phyloP scores from a whole-genome alignment of 2,797 vertebrate genomes.

The Cryptoblepharus egeriae region DNA sequence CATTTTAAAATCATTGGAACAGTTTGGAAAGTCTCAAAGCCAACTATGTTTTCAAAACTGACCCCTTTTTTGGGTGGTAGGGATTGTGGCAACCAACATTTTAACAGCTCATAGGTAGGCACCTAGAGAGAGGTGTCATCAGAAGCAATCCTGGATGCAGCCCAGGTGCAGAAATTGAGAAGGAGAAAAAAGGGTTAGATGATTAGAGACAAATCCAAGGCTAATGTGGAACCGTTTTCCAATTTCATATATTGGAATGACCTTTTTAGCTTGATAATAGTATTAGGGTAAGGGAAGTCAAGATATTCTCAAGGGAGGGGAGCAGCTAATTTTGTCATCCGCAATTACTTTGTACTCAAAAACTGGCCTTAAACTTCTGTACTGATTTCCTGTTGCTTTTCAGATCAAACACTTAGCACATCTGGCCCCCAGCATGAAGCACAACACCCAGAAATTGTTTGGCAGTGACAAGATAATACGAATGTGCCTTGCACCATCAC shows the following conservation, averaged over 20 bases:
- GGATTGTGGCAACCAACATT: constrained; percentile 40
- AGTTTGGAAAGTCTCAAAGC: constrained; percentile 54
- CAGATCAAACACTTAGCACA: background rate
- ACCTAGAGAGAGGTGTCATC: constrained; percentile 35
- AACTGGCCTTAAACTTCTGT: background rate
- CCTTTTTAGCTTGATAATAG: background rate
- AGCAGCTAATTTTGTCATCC: background rate
- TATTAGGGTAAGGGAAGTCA: background rate
- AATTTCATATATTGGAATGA: background rate
- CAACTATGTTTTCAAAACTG: constrained; percentile 38
- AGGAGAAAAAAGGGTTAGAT: constrained; percentile 30
- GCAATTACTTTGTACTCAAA: background rate
- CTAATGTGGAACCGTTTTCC: background rate
- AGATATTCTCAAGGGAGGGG: background rate
- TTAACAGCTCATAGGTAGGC: constrained; percentile 37
- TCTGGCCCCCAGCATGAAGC: too few relatives aligned
- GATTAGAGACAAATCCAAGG: background rate
- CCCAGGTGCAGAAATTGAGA: constrained; percentile 32
- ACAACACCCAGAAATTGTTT: too few relatives aligned
- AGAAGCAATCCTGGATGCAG: constrained; percentile 20
- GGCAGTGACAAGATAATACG: too few relatives aligned
- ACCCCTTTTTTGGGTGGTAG: constrained; percentile 38
- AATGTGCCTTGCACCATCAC: too few relatives aligned
- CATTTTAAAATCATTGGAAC: constrained; percentile 11
- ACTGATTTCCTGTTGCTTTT: background rate